Evolutionary conservation across 2,797 vertebrate species (phyloP), one percentile per base, ranked within the genome.

Genomic region (Bucorvus abyssinicus): DNA sequence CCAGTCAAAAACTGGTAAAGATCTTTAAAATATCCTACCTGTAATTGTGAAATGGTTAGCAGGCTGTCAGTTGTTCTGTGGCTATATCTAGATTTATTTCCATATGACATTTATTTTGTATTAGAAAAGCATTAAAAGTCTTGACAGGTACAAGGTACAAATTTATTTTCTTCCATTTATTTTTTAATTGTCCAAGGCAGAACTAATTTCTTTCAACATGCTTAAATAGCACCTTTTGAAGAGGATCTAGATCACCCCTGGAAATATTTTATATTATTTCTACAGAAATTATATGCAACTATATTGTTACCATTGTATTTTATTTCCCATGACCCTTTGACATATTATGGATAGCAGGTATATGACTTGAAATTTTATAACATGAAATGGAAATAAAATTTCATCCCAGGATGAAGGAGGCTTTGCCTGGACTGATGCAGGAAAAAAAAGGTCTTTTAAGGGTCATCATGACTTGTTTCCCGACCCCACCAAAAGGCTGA

Each of bases 91-190:
- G 12, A 45, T 93, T 93, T 69, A 79, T 26, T 67, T 87, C 40
- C 38, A 36, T 50, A 47, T 34, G n/a, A n/a, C 50, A 42, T 96
- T 93, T 89, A 82, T 38, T 93, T 61, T 81, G 17, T 84, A 64
- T 91, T 81, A 80, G 56, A 96, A 93, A 91, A 87, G 6, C 50
- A 70, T 87, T 77, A 89, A 47, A 84, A 77, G n/a, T 81, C n/a
- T 67, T 81, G 91, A 92, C 65, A 89, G n/a, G 65, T 89, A 71
- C 70, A 93, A 92, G 50, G 38, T 34, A 57, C 11, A 84, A 84
- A 95, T 86, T 93, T 90, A 85, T 20, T 83, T 73, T 71, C 45
- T 91, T 78, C 11, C 24, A 93, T 95, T 91, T 93, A 59, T 68
- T 87, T 89, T 71, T 89, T 89, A 84, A 77, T 18, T 52, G 11